These are phyloP conservation scores for Danio jaintianensis DNA, from an alignment of 2,797 vertebrate genomes.

Conservation along the genomic window DNA sequence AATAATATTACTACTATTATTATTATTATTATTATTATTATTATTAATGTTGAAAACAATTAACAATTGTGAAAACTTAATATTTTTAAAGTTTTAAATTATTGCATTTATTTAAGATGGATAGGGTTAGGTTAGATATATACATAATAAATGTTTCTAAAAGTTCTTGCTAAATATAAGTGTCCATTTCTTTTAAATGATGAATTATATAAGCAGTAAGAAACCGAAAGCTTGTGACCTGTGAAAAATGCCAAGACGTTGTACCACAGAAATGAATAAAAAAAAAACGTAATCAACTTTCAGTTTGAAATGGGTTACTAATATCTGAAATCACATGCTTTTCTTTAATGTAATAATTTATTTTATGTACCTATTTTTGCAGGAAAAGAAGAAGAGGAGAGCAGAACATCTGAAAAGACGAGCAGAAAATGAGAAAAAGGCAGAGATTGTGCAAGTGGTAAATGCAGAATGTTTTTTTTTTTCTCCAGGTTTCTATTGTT, in stretches of 20 bases:
- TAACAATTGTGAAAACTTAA: no score
- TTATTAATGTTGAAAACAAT: not conserved
- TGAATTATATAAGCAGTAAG: no score
- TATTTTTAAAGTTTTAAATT: not conserved
- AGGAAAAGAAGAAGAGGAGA: constrained; percentile 89
- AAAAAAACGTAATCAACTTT: not conserved
- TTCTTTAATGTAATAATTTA: no score
- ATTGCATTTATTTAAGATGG: not conserved
- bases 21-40: not conserved
- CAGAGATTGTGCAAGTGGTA: constrained; percentile 96
- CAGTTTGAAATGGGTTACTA: not conserved
- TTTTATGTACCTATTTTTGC: not conserved
- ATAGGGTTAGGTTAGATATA: no score
- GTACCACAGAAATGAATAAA: no score
- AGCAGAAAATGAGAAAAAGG: constrained; percentile 88
- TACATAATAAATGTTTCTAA: no score
- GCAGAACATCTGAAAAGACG: constrained; percentile 89
- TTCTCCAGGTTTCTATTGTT: not conserved
- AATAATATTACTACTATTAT: not conserved
- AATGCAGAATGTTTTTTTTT: constrained; percentile 7
- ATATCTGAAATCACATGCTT: not conserved
- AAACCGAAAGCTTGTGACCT: not conserved
- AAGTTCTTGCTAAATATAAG: not conserved
- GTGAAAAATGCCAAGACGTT: not conserved
- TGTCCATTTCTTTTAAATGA: not conserved